Conservation (phyloP, 2,113 vertebrate genomes). For the Pithys albifrons region DNA sequence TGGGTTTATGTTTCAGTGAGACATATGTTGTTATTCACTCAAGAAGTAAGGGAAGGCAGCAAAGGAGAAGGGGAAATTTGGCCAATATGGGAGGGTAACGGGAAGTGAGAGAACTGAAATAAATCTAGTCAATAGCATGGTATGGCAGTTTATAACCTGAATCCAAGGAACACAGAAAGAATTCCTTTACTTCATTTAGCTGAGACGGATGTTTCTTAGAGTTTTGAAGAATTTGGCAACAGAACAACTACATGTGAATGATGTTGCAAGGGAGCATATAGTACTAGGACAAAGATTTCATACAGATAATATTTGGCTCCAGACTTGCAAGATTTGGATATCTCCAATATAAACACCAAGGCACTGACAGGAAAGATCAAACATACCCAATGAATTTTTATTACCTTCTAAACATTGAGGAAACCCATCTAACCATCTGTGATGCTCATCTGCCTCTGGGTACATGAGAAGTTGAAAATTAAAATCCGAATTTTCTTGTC, state of each 20-base stretch:
- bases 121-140: constrained; percentile 21
- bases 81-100: neutral
- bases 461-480: neutral
- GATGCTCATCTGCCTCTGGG: neutral
- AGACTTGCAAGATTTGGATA: constrained; percentile 35
- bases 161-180: constrained; percentile 35
- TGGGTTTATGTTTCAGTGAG: neutral
- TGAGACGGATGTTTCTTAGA: constrained; percentile 50
- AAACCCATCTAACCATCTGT: neutral
- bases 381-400: constrained; percentile 60
- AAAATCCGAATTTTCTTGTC: neutral
- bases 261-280: constrained; percentile 73
- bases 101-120: neutral
- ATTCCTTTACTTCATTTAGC: constrained; percentile 51
- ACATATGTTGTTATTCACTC: neutral
- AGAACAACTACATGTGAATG: constrained; percentile 33
- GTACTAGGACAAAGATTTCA: constrained; percentile 71
- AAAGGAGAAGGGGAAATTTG: neutral
- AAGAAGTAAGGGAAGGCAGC: neutral
- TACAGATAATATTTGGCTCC: constrained; percentile 57
- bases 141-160: constrained; percentile 51
- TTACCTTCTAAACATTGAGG: constrained; percentile 57
- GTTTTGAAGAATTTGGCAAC: constrained; percentile 71
- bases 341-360: constrained; percentile 6
- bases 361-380: constrained; percentile 52